These are phyloP conservation scores for Microhierax caerulescens DNA, from an alignment of 2,797 vertebrate genomes.

Conservation along the genomic window DNA sequence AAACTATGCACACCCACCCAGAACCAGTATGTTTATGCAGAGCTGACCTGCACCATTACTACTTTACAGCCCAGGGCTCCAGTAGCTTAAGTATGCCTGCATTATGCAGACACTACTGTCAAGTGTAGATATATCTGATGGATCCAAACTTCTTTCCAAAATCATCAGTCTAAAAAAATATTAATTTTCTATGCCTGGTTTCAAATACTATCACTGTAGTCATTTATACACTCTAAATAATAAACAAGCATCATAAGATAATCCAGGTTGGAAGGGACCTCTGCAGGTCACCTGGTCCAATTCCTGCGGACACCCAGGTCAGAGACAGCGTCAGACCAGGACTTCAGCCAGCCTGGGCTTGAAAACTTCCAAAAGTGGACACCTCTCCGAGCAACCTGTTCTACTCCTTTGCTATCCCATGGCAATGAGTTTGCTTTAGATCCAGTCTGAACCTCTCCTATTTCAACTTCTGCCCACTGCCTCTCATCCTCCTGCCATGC, in stretches of 20 bases:
- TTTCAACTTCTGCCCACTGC: neutral
- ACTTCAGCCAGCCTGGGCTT: neutral
- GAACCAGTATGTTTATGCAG: neutral
- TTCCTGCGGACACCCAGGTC: neutral
- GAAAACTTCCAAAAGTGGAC: neutral
- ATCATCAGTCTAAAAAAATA: neutral
- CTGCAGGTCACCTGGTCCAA: neutral
- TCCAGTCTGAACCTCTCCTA: neutral
- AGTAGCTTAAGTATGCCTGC: fast-evolving
- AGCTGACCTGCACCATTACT: neutral
- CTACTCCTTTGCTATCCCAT: neutral
- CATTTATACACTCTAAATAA: neutral
- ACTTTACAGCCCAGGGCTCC: neutral
- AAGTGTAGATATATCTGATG: neutral
- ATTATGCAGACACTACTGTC: neutral
- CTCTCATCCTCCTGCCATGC: neutral
- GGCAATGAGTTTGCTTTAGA: neutral
- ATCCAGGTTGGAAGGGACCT: neutral
- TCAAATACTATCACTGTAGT: neutral
- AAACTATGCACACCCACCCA: neutral
- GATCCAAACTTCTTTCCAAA: neutral
- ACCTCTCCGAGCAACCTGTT: neutral
- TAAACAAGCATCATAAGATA: neutral
- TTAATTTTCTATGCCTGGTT: neutral
- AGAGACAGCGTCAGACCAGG: neutral